Conservation (phyloP, 2,797 vertebrate genomes). For the Periophthalmus magnuspinnatus region DNA sequence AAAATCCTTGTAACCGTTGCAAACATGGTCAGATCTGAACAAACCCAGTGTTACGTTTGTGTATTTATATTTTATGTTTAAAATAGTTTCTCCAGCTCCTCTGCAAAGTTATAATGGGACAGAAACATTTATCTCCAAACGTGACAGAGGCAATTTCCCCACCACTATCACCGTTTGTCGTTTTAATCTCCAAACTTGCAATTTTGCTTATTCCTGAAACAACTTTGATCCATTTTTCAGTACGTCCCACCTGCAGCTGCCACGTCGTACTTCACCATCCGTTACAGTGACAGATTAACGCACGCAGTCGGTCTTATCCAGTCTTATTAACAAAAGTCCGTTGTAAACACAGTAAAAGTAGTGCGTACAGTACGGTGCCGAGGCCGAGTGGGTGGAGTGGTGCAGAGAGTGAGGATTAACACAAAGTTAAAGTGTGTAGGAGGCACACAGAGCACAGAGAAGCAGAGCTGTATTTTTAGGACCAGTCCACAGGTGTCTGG, state of each 20-base stretch:
- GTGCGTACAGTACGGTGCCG: conserved; percentile 14
- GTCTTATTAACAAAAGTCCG: conserved; percentile 24
- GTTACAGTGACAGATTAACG: background rate
- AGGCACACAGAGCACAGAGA: conserved; percentile 5
- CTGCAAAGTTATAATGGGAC: too few species aligned
- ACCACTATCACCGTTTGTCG: too few species aligned
- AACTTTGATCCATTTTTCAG: background rate
- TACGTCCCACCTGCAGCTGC: background rate
- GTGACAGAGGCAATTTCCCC: too few species aligned
- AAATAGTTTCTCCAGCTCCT: too few species aligned
- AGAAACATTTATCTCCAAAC: too few species aligned
- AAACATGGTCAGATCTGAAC: too few species aligned
- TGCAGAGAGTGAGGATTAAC: conserved; percentile 44
- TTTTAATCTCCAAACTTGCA: background rate
- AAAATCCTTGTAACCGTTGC: too few species aligned
- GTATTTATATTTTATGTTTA: too few species aligned
- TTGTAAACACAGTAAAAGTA: conserved; percentile 33
- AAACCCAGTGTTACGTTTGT: too few species aligned
- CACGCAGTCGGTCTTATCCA: background rate
- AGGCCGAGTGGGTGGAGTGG: conserved; percentile 39
- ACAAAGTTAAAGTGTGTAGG: conserved; percentile 35
- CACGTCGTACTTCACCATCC: background rate
- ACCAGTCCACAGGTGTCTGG: conserved; percentile 31
- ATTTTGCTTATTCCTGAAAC: background rate
- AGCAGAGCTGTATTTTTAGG: conserved; percentile 32